Evolutionary conservation across 2,113 vertebrate genomes (phyloP).

Genomic region (Machaerirhynchus nigripectus): DNA sequence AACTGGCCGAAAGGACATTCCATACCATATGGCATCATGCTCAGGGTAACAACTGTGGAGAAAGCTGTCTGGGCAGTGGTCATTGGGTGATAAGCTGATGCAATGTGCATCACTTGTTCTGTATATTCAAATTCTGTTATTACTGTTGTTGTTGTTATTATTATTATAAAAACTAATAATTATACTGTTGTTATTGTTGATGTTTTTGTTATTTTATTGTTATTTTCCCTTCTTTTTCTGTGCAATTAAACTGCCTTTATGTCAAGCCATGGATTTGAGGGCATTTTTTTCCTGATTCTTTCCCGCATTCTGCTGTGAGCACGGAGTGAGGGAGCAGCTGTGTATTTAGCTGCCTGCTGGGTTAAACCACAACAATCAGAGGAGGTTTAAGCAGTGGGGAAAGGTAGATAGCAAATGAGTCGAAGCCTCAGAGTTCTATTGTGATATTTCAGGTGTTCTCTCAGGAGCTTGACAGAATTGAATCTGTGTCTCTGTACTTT

Average conservation of each 20-base stretch:
- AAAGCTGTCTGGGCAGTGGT: background rate
- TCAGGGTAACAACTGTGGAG: background rate
- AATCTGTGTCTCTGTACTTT: background rate
- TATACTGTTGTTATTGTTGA: background rate
- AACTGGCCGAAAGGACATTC: background rate
- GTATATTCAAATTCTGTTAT: background rate
- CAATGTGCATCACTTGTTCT: fast-evolving
- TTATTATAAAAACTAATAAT: fast-evolving
- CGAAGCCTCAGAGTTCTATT: background rate
- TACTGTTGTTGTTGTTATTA: background rate
- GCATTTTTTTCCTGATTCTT: background rate
- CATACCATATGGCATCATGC: background rate
- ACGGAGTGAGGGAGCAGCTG: background rate
- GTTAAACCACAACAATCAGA: background rate
- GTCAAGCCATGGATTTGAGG: background rate
- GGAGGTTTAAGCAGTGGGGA: background rate
- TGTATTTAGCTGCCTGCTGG: background rate
- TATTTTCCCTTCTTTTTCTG: background rate
- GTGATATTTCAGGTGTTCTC: background rate
- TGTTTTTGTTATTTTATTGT: background rate
- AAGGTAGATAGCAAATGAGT: background rate
- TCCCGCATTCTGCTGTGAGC: background rate
- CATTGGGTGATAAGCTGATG: background rate
- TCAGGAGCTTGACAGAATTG: background rate
- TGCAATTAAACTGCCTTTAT: background rate